Evolutionary conservation across 2,888 invertebrate species (phyloP), one percentile per base, ranked within the genome.

Genomic region (Herminia tarsipennalis): DNA sequence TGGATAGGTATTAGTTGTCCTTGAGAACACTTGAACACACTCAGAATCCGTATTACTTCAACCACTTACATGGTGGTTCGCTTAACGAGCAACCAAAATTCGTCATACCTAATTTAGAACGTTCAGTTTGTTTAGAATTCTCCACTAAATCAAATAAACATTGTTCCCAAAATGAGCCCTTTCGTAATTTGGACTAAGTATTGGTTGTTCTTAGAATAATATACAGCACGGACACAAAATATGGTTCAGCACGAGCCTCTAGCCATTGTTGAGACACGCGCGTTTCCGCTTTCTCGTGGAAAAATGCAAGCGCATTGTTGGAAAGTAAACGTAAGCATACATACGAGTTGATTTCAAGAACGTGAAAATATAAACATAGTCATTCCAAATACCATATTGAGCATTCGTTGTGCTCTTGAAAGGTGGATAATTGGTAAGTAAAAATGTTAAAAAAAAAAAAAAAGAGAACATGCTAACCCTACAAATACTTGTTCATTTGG

Each of bases 271-370:
- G 75, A 79, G 79, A 86, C 82, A 83, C 83, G 81, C 84, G 85
- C 78, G 85, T 88, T 90, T 90, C 89, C 89, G 90, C 90, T 90
- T 90, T 91, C 89, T 81, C 89, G 88, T 82, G 87, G 82, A 90
- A 89, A 89, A 89, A 89, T 87, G 88, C 84, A 84, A 75, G 81
- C 87, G 76, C 80, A 77, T 80, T 74, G 76, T 83, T 87, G 86
- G 88, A 88, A 88, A 89, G 88, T 81, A 83, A 81, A 81, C 78
- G 68, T 69, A 63, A 61, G 70, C 67, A 61, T 61, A 69, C 67
- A 61, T 61, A 71, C 69, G 63, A 66, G 63, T 61, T 58, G 55
- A 73, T 73, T 76, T 73, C 70, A 59, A 78, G 75, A 78, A 78
- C 54, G 45, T 49, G 33, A 46, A 8, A 52, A 35, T 39, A 55